Conservation (phyloP, 2,113 vertebrate genomes). For the Atherinomorus stipes region DNA sequence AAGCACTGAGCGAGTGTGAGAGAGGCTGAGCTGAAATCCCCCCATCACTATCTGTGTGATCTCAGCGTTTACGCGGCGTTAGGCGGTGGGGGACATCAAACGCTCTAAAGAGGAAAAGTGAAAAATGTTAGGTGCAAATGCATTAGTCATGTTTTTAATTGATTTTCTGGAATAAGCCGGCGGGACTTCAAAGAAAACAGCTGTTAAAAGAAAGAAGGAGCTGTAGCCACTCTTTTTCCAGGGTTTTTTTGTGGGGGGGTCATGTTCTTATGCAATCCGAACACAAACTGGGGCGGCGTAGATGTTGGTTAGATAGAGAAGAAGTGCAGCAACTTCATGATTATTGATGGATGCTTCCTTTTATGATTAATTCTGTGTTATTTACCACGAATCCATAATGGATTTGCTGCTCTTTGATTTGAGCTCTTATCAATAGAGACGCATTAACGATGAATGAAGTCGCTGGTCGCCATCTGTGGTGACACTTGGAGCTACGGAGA, state of each 20-base stretch:
- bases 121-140: constrained; percentile 70
- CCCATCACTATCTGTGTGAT: constrained; percentile 65
- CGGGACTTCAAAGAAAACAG: constrained; percentile 70
- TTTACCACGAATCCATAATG: not conserved
- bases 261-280: constrained; percentile 12
- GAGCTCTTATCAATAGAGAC: not conserved
- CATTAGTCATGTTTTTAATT: constrained; percentile 74
- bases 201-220: constrained; percentile 55
- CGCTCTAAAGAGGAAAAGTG: constrained; percentile 53
- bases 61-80: constrained; percentile 50
- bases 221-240: not conserved
- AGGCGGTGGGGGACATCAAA: constrained; percentile 62
- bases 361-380: not conserved
- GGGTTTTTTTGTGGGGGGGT: not conserved
- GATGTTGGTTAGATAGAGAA: constrained; percentile 12
- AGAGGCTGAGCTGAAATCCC: constrained; percentile 43
- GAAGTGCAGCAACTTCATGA: not conserved
- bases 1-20: constrained; percentile 43
- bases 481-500: not conserved
- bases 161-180: constrained; percentile 67
- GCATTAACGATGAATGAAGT: not conserved
- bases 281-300: constrained; percentile 20
- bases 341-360: not conserved
- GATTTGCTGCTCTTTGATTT: constrained; percentile 2
- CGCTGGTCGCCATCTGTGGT: not conserved